Percentiles rank a stretch among this genome's conserved stretches.
Evolutionary conservation across 2,888 invertebrate species (phyloP).

Genomic region (Stomorhina lunata): DNA sequence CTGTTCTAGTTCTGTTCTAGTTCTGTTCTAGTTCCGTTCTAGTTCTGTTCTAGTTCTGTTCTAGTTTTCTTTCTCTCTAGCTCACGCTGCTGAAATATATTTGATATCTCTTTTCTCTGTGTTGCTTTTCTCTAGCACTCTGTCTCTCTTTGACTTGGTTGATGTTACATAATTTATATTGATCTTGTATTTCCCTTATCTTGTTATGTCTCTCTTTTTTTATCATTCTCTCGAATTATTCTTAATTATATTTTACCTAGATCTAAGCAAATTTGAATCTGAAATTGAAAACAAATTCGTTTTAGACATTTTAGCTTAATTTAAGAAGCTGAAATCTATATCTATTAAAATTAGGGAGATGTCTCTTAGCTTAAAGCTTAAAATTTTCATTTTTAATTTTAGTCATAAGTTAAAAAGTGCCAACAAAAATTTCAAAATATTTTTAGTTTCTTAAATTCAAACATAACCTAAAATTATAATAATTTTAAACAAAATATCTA

Average conservation of each 20-base stretch:
- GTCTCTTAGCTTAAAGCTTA: constrained; percentile 46
- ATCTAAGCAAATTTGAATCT: constrained; percentile 25
- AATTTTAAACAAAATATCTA: constrained; percentile 1
- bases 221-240: not conserved
- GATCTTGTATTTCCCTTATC: not conserved
- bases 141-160: too few species aligned
- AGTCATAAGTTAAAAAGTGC: constrained; percentile 34
- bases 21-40: not conserved
- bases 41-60: not conserved
- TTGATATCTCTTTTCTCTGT: too few species aligned
- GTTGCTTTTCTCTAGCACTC: too few species aligned
- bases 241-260: constrained; percentile 7
- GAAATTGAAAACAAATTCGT: not conserved
- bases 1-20: not conserved
- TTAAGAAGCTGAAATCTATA: constrained; percentile 13
- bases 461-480: not conserved
- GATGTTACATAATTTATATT: not conserved
- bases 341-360: not conserved
- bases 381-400: constrained; percentile 25
- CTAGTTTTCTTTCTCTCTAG: not conserved
- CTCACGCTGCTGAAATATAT: too few species aligned
- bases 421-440: not conserved
- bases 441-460: constrained; percentile 26
- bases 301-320: constrained; percentile 19
- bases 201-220: not conserved